A percentile compares a stretch with the other conserved stretches of the same genome.
Conservation (phyloP, 2,797 vertebrate genomes). For the Hylomyscus alleni region DNA sequence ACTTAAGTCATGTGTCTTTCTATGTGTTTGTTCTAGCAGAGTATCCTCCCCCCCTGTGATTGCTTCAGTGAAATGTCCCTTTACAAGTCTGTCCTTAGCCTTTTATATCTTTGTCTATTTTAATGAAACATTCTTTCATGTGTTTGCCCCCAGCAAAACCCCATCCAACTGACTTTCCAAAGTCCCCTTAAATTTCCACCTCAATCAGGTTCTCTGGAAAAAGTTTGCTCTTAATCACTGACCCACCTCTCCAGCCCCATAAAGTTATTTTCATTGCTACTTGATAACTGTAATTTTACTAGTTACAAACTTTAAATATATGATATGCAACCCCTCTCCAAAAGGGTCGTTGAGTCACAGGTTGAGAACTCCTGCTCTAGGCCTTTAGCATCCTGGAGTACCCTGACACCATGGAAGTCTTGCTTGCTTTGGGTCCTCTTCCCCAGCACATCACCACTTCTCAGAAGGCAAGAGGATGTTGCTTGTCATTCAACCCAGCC, state of each 20-base stretch:
- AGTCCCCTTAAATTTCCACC: neutral
- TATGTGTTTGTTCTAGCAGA: neutral
- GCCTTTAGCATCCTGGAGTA: neutral
- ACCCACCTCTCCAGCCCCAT: neutral
- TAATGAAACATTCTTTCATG: neutral
- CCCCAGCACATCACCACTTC: neutral
- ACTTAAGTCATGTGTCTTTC: neutral
- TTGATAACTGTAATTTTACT: neutral
- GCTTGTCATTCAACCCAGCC: neutral
- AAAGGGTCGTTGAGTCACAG: no score
- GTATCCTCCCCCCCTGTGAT: neutral
- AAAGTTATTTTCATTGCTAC: neutral
- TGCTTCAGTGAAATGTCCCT: neutral
- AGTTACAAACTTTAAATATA: neutral
- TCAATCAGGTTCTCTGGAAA: neutral
- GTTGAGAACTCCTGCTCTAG: neutral
- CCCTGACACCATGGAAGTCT: neutral
- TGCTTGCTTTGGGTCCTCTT: neutral
- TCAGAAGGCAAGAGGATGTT: neutral
- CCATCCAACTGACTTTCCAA: neutral
- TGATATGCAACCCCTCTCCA: neutral
- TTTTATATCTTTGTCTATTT: neutral
- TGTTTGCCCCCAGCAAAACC: neutral
- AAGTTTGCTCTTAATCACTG: neutral
- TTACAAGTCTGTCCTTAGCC: neutral